A percentile compares a stretch with the other conserved stretches of the same genome.
These are phyloP conservation scores for Acipenser transmontanus DNA, from an alignment of 2,797 vertebrate genomes.

Conservation along the genomic window DNA sequence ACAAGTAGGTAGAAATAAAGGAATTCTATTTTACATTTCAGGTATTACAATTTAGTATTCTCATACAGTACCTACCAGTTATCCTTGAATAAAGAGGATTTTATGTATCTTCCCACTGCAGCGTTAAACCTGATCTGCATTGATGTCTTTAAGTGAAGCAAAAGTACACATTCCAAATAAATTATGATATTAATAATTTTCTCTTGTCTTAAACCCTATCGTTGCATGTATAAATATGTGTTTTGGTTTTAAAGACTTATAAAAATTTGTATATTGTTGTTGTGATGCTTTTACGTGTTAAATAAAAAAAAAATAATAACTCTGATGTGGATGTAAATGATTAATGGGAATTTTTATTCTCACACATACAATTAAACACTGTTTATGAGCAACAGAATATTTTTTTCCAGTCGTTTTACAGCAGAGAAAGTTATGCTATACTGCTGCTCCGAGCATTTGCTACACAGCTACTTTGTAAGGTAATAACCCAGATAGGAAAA, in stretches of 20 bases:
- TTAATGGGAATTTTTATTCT: constrained; percentile 27
- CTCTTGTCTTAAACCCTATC: constrained; percentile 80
- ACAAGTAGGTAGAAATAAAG: too few relatives aligned
- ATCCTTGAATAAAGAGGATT: constrained; percentile 35
- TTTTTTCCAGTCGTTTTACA: constrained; percentile 19
- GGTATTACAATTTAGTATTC: constrained; percentile 42
- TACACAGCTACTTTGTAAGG: too few relatives aligned
- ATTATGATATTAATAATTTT: constrained; percentile 59
- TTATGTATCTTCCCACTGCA: constrained; percentile 36
- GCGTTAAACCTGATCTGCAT: constrained; percentile 21
- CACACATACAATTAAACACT: constrained; percentile 37
- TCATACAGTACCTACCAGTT: constrained; percentile 35
- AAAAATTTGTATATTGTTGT: constrained; percentile 86
- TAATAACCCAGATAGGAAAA: too few relatives aligned
- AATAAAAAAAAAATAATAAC: constrained; percentile 38
- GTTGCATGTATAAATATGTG: constrained; percentile 87
- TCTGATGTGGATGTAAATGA: constrained; percentile 24
- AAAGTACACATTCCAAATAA: constrained; percentile 33
- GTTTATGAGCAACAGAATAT: constrained; percentile 41
- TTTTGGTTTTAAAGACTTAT: constrained; percentile 79
- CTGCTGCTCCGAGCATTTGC: too few relatives aligned
- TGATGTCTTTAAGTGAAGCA: constrained; percentile 28
- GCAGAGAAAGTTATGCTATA: not conserved
- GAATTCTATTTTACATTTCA: constrained; percentile 40
- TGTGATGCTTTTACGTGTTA: constrained; percentile 86